phyloP scores from a whole-genome alignment of 2,797 vertebrate genomes.

The Moxostoma hubbsi region DNA sequence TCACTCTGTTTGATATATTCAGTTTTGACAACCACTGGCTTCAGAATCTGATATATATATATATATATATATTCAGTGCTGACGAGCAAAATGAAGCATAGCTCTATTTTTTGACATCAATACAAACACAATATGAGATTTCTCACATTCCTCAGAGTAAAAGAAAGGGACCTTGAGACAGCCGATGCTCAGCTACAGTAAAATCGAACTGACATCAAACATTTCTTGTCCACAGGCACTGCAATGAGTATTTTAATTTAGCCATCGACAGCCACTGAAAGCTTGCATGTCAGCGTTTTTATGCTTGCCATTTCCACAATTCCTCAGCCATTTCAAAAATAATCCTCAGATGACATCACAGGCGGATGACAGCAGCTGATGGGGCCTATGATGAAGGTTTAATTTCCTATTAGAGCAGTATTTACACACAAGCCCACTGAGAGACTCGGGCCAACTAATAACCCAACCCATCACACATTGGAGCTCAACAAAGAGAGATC shows the following conservation, averaged over 20 bases:
- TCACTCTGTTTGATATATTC: conserved; percentile 28
- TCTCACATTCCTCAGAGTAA: conserved; percentile 2
- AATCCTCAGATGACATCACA: conserved; percentile 39
- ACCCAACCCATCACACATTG: conserved; percentile 28
- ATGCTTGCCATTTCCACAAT: conserved; percentile 30
- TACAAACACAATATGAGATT: conserved; percentile 38
- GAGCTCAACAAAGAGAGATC: conserved; percentile 32
- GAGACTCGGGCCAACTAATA: conserved; percentile 49
- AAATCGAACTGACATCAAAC: conserved; percentile 42
- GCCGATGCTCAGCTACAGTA: conserved; percentile 26
- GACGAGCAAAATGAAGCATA: conserved; percentile 3
- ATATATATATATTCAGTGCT: conserved; percentile 29
- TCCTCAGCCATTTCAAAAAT: conserved; percentile 34
- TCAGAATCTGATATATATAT: conserved; percentile 20
- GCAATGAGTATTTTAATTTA: conserved; percentile 23
- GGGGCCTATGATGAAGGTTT: conserved; percentile 42
- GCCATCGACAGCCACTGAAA: background rate
- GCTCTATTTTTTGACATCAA: conserved; percentile 31
- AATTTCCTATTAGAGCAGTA: conserved; percentile 58
- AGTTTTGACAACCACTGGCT: conserved; percentile 11
- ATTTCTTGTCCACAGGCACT: conserved; percentile 23
- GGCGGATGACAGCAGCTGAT: conserved; percentile 13
- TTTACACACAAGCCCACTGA: conserved; percentile 52
- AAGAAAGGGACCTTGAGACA: conserved; percentile 28
- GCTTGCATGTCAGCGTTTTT: background rate